Base-by-base conservation (phyloP, 2,888 invertebrate species). In the Siphlonurus alternatus region DNA sequence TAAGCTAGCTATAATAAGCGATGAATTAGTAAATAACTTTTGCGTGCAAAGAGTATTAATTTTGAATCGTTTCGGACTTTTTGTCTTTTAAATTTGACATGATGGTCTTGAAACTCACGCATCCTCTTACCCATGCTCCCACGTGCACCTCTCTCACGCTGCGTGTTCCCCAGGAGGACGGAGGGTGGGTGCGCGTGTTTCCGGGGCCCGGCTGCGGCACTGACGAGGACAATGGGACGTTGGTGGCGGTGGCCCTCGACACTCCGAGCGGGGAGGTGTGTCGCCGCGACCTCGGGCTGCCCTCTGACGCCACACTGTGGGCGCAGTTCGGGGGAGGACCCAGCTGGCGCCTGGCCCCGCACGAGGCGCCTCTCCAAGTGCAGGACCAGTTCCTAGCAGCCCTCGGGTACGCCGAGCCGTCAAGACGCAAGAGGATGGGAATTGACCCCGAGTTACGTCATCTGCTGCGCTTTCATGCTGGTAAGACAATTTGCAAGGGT, bases 401-500 rank as follows among this genome's bases (percentile, higher is more conserved):
- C 54, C 77, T 81, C 64, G 85, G 85, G 5, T 85, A 83, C 77
- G 76, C 75, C 63, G 82, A 84, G 61, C 73, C 77, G 69, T 79
- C 82, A 20, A 76, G 85, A 64, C 77, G 84, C 67, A 74, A 81
- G 25, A 77, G 85, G 59, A 74, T 85, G 66, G 83, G 84, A 15
- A 84, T 85, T 65, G 85, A 85, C 74, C 83, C 83, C 24, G 84
- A 84, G 71, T 73, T 85, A 66, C 77, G 83, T 56, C 80, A 83
- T 74, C 77, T 81, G 65, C 73, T 85, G 66, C 78, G 82, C 60
- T 84, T 84, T 77, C 81, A 83, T 70, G 78, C 81, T 10, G 77
- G 77, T 77, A 66, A 71, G 75, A 38, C 7, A 38, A 38, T 38
- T 5, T 76, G 60, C 76, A 82, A n/a, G n/a, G n/a, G n/a, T n/a